phyloP scores from a whole-genome alignment of 1,140 invertebrate species.

The Camponotus pennsylvanicus region DNA sequence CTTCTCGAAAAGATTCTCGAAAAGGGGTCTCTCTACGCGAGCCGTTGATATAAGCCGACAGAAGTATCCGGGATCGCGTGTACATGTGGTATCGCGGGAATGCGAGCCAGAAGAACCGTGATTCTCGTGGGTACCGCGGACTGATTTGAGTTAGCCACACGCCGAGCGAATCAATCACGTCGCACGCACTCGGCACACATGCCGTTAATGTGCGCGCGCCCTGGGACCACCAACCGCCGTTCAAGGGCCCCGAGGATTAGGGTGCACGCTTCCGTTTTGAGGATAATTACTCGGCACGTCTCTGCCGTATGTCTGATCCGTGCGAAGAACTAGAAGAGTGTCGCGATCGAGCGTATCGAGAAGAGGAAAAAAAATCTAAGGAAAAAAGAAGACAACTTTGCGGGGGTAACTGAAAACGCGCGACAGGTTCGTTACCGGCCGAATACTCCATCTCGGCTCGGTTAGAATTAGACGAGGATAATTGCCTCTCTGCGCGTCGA shows the following conservation, averaged over 20 bases:
- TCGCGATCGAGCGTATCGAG: conserved; percentile 15
- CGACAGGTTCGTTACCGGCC: conserved; percentile 58
- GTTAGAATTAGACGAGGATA: conserved; percentile 50
- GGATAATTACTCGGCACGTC: conserved; percentile 75
- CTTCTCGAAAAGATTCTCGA: conserved; percentile 28
- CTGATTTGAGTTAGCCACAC: conserved; percentile 80
- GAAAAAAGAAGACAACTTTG: not conserved
- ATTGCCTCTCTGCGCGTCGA: conserved; percentile 51
- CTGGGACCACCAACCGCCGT: conserved; percentile 76
- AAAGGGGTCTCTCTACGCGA: conserved; percentile 21
- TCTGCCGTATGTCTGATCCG: conserved; percentile 34
- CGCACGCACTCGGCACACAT: conserved; percentile 82
- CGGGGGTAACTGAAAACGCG: conserved; percentile 22
- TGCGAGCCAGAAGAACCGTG: conserved; percentile 9
- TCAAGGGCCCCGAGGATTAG: conserved; percentile 74
- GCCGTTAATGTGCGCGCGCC: conserved; percentile 80
- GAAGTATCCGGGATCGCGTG: conserved; percentile 9
- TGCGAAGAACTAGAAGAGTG: not conserved
- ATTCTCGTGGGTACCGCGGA: conserved; percentile 53
- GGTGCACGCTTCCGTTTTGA: conserved; percentile 78
- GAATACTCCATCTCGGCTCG: conserved; percentile 39
- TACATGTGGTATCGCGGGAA: conserved; percentile 5
- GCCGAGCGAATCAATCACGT: conserved; percentile 83
- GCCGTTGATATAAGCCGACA: conserved; percentile 33
- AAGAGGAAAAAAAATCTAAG: not conserved